Evolutionary conservation across 1,140 invertebrate genomes (phyloP).

Genomic region (Nomia melanderi): DNA sequence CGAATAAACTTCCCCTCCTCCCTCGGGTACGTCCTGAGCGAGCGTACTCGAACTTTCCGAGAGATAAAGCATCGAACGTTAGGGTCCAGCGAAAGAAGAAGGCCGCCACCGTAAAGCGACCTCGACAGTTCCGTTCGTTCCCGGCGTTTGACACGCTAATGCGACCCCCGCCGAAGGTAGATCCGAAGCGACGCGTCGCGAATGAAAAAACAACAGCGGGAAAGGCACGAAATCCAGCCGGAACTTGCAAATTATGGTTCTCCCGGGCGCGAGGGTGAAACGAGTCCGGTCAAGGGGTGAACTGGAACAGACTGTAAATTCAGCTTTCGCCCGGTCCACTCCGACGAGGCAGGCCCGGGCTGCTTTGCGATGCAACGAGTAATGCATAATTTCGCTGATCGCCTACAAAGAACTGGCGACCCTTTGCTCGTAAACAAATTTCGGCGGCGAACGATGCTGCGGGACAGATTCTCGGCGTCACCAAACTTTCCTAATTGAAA

Average conservation of each 20-base stretch:
- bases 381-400: slow-evolving; percentile 49
- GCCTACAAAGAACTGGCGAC: slow-evolving; percentile 40
- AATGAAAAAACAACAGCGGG: neutral
- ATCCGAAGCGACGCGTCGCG: no score
- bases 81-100: no score
- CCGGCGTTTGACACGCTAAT: no score
- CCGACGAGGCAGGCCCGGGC: slow-evolving; percentile 5
- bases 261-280: neutral
- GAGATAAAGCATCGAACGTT: no score
- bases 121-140: no score
- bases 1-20: no score
- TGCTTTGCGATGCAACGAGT: slow-evolving; percentile 49
- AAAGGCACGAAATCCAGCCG: slow-evolving; percentile 9
- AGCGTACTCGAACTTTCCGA: no score
- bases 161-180: no score
- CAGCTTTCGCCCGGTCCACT: slow-evolving; percentile 12
- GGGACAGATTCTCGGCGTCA: slow-evolving; percentile 23
- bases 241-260: slow-evolving; percentile 29
- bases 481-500: slow-evolving; percentile 42
- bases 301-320: slow-evolving; percentile 34
- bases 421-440: slow-evolving; percentile 38
- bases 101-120: no score
- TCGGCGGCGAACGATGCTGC: neutral
- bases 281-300: neutral
- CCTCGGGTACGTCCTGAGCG: no score